Base-by-base conservation (phyloP, 2,888 invertebrate species). In the Spodoptera picta region DNA sequence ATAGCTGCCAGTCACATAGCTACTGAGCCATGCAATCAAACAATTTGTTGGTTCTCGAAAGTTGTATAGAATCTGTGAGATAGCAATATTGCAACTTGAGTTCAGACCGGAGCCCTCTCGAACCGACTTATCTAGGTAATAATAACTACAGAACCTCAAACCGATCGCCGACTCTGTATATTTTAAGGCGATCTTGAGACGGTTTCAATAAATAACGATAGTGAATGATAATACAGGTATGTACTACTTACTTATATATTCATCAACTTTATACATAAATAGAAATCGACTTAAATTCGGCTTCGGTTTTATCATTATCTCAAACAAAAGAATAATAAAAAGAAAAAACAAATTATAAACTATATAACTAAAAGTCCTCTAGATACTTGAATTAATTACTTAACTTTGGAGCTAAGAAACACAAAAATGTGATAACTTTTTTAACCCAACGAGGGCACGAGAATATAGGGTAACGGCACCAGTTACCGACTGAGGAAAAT, bases 81-180 rank as follows among this genome's bases (percentile, higher is more conserved):
- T 59, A 48, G 86, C 86, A 87, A 88, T 92, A 91, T 91, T 88
- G 87, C 83, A 83, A 83, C 79, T 83, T 80, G 81, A 88, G 83
- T 77, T 62, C 77, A 75, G 83, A 85, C 86, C 81, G 84, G 75
- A 82, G 80, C 61, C 83, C 87, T 83, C 90, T 91, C 82, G 83
- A 87, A 85, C 73, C 80, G 82, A 77, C 88, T 90, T 87, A 90
- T 88, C 87, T 84, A 76, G 84, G 85, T 87, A 87, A 91, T 92
- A 87, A 90, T 86, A 88, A 88, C 82, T 82, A 83, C 83, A 82
- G 82, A 87, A 86, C 83, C 84, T 78, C 73, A 69, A 72, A 73
- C 73, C 64, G 59, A 73, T 74, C 24, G 61, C 61, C 47, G 51
- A 53, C 60, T 54, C 60, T 14, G 48, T 53, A 56, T 56, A 67